Conservation (phyloP, 2,113 vertebrate genomes). For the Acanthochromis polyacanthus region DNA sequence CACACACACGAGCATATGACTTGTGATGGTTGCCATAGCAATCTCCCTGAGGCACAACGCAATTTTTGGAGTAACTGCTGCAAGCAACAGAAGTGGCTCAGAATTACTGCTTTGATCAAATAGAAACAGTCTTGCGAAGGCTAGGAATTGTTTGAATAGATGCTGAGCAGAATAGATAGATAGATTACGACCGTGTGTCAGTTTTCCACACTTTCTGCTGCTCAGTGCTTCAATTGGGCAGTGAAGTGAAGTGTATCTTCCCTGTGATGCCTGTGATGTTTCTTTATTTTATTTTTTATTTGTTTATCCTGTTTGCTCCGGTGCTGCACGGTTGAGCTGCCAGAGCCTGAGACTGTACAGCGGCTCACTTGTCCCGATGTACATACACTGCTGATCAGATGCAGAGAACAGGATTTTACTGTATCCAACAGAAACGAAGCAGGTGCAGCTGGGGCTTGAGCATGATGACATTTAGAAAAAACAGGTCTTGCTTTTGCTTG, state of each 20-base stretch:
- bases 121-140: conserved; percentile 16
- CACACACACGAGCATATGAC: conserved; percentile 41
- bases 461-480: neutral
- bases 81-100: conserved; percentile 40
- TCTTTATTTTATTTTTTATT: neutral
- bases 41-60: conserved; percentile 68
- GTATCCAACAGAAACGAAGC: neutral
- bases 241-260: neutral
- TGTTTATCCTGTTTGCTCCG: neutral
- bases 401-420: neutral
- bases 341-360: too few species aligned
- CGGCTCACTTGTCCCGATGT: neutral
- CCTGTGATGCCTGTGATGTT: neutral
- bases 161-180: conserved; percentile 17
- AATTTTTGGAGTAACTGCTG: conserved; percentile 64
- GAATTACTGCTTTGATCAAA: conserved; percentile 49
- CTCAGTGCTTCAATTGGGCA: neutral
- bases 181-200: neutral
- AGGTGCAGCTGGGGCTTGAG: neutral
- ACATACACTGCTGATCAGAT: neutral
- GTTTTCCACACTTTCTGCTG: neutral
- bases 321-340: neutral
- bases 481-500: neutral
- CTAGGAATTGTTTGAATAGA: conserved; percentile 10
- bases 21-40: conserved; percentile 73